These are phyloP conservation scores for Trichechus manatus DNA, from an alignment of 2,113 vertebrate species.

Conservation along the genomic window DNA sequence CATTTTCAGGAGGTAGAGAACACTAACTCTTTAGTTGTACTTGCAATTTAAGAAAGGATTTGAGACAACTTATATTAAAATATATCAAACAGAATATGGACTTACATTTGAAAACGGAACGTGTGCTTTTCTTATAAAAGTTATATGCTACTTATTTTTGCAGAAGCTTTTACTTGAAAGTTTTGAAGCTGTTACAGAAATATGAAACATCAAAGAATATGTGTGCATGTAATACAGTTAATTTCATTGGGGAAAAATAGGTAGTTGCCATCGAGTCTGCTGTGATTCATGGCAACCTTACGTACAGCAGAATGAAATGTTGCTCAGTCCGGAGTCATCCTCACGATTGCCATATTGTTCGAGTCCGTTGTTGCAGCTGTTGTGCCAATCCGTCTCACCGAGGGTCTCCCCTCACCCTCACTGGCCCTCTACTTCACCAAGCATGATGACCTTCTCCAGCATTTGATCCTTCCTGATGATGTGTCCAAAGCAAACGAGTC, in stretches of 20 bases:
- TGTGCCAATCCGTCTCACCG: too few relatives aligned
- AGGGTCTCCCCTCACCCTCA: too few relatives aligned
- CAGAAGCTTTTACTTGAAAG: conserved; percentile 30
- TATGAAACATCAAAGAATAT: not conserved
- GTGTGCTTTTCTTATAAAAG: not conserved
- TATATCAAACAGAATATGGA: not conserved
- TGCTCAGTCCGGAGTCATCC: too few relatives aligned
- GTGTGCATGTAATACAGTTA: not conserved
- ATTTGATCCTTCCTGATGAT: too few relatives aligned
- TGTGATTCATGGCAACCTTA: too few relatives aligned
- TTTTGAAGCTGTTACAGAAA: conserved; percentile 9
- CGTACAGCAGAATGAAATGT: too few relatives aligned
- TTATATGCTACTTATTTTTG: not conserved
- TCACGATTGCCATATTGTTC: too few relatives aligned
- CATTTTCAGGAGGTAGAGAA: not conserved
- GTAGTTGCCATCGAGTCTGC: too few relatives aligned
- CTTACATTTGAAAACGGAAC: conserved; percentile 3
- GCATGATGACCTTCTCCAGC: too few relatives aligned
- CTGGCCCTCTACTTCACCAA: too few relatives aligned
- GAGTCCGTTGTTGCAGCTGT: too few relatives aligned
- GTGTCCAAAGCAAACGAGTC: too few relatives aligned
- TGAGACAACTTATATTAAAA: not conserved
- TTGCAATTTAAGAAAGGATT: not conserved
- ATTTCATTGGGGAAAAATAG: not conserved
- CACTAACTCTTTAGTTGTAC: not conserved